These are phyloP conservation scores for Amazona guildingii DNA, from an alignment of 2,113 vertebrate genomes.

Conservation along the genomic window DNA sequence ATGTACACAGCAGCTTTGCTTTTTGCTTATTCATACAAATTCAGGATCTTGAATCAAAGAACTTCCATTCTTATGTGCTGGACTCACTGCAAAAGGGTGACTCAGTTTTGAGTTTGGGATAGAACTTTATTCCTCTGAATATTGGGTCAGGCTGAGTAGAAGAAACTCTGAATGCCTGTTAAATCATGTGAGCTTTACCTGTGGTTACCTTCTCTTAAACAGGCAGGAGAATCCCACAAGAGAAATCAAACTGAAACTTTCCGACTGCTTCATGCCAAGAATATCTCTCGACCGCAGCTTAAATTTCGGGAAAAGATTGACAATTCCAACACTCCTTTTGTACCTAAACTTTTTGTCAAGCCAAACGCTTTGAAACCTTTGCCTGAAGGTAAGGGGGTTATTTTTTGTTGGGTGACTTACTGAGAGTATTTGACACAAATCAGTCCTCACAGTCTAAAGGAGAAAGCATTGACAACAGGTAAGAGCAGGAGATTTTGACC, in stretches of 20 bases:
- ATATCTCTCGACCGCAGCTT: constrained; percentile 89
- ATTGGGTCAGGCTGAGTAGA: not conserved
- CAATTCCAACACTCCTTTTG: constrained; percentile 94
- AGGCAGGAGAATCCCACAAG: constrained; percentile 78
- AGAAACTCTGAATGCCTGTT: not conserved
- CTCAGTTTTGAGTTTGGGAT: not conserved
- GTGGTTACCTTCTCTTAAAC: not conserved
- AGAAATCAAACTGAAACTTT: constrained; percentile 84
- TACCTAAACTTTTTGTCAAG: constrained; percentile 92
- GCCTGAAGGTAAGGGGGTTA: constrained; percentile 81
- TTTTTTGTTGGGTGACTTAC: not conserved
- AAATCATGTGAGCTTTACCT: not conserved
- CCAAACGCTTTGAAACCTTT: constrained; percentile 91
- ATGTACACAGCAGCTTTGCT: not conserved
- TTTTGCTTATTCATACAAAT: not conserved
- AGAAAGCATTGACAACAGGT: not conserved
- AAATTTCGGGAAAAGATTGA: constrained; percentile 93
- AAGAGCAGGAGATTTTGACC: not conserved
- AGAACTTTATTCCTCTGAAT: not conserved
- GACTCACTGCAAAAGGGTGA: not conserved
- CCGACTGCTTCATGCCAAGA: constrained; percentile 92
- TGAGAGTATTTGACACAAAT: not conserved
- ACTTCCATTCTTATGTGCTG: not conserved
- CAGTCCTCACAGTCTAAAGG: not conserved
- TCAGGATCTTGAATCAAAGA: not conserved